These are phyloP conservation scores for Bactericera cockerelli DNA, from an alignment of 1,140 invertebrate species.

Conservation along the genomic window DNA sequence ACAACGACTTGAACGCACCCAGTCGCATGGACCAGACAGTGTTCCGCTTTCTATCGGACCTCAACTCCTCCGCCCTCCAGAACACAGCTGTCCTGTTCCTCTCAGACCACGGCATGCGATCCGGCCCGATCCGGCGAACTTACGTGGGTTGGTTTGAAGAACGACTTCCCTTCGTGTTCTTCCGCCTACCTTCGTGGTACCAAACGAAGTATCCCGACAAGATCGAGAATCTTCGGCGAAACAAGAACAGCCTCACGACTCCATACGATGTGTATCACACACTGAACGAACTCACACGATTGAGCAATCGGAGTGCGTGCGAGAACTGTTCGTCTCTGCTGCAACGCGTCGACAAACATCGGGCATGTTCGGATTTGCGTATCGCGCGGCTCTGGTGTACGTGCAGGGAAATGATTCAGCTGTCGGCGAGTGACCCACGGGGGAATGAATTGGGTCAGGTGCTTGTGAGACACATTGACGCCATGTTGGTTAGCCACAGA, in stretches of 20 bases:
- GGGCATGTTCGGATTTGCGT: slow-evolving; percentile 52
- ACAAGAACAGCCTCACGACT: slow-evolving; percentile 58
- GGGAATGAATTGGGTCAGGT: slow-evolving; percentile 27
- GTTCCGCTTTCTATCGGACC: slow-evolving; percentile 36
- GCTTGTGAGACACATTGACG: slow-evolving; percentile 28
- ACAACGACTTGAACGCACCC: slow-evolving; percentile 57
- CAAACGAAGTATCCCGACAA: slow-evolving; percentile 41
- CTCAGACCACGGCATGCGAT: slow-evolving; percentile 86
- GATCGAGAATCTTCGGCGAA: slow-evolving; percentile 47
- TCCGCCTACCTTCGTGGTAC: slow-evolving; percentile 62
- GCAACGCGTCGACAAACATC: slow-evolving; percentile 45
- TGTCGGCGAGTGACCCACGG: slow-evolving; percentile 25
- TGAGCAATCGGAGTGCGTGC: background rate
- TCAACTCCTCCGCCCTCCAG: slow-evolving; percentile 41
- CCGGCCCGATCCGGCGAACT: slow-evolving; percentile 60
- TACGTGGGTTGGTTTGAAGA: slow-evolving; percentile 79
- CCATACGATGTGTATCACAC: slow-evolving; percentile 70
- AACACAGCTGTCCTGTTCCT: slow-evolving; percentile 59
- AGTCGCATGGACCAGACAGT: slow-evolving; percentile 47
- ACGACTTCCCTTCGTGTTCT: slow-evolving; percentile 58
- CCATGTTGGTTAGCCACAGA: slow-evolving; percentile 5
- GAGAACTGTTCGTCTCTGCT: slow-evolving; percentile 37
- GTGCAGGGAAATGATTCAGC: slow-evolving; percentile 19
- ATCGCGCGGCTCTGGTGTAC: slow-evolving; percentile 49
- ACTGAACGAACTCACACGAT: slow-evolving; percentile 33